phyloP scores from a whole-genome alignment of 1,140 invertebrate genomes.

The Acromyrmex charruanus region DNA sequence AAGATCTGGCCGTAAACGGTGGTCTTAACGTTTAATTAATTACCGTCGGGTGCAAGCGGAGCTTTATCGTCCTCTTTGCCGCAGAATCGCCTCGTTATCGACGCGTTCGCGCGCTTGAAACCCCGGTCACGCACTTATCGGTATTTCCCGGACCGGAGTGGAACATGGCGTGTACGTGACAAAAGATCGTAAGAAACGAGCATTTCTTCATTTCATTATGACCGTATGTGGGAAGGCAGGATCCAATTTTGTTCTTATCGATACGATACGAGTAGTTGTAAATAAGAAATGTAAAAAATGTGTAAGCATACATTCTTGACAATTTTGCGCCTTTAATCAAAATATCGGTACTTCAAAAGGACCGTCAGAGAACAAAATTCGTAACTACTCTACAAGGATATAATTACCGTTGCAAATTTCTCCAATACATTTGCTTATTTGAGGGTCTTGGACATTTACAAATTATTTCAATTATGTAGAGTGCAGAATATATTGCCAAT shows the following conservation, averaged over 20 bases:
- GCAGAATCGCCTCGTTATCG: slow-evolving; percentile 60
- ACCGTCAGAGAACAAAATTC: not conserved
- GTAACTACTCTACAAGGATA: not conserved
- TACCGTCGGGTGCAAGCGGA: slow-evolving; percentile 46
- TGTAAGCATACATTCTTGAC: not conserved
- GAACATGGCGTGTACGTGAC: slow-evolving; percentile 54
- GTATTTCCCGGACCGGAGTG: slow-evolving; percentile 26
- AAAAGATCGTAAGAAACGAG: slow-evolving; percentile 42
- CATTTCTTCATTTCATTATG: slow-evolving; percentile 46
- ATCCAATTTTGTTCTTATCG: slow-evolving; percentile 7
- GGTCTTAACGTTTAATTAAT: slow-evolving; percentile 58
- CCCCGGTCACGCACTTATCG: slow-evolving; percentile 55
- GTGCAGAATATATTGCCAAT: slow-evolving; percentile 46
- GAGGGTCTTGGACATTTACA: slow-evolving; percentile 22
- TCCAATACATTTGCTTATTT: slow-evolving; percentile 13
- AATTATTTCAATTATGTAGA: slow-evolving; percentile 54
- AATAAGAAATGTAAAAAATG: not conserved
- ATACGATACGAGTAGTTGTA: not conserved
- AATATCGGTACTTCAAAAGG: not conserved
- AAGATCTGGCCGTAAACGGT: slow-evolving; percentile 51
- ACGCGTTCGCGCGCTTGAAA: slow-evolving; percentile 41
- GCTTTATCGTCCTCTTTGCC: slow-evolving; percentile 56
- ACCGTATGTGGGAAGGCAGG: slow-evolving; percentile 10
- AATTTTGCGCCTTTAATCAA: not conserved
- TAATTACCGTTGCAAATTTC: slow-evolving; percentile 25